Percentiles rank a stretch among this genome's conserved stretches.
Evolutionary conservation across 2,797 vertebrate genomes (phyloP).

Genomic region (Sebastes nivosus): DNA sequence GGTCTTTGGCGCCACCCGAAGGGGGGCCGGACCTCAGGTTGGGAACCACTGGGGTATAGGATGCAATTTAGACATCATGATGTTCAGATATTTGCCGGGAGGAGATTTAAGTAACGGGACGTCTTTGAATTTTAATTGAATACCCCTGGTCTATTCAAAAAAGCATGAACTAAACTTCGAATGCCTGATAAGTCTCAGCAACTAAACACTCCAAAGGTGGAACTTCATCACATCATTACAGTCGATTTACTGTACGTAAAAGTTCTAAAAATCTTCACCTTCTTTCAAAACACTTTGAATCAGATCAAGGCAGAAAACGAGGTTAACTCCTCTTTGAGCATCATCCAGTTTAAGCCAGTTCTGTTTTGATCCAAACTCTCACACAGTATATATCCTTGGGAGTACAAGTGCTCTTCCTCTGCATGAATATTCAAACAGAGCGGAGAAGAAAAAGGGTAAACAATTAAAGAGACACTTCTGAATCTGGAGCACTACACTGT

Average conservation of each 20-base stretch:
- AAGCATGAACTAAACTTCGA: neutral
- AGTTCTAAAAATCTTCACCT: constrained; percentile 45
- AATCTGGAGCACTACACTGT: constrained; percentile 55
- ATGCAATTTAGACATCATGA: neutral
- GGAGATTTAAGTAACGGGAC: neutral
- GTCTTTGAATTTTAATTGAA: neutral
- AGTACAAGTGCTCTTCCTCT: constrained; percentile 72
- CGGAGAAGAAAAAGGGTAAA: constrained; percentile 65
- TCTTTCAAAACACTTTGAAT: constrained; percentile 46
- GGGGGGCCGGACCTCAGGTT: too few relatives aligned
- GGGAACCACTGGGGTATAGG: too few relatives aligned
- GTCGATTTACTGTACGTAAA: constrained; percentile 16
- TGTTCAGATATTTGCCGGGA: neutral
- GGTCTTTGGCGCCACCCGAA: too few relatives aligned
- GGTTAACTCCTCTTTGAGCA: constrained; percentile 70
- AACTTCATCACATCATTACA: constrained; percentile 22
- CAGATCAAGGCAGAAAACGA: constrained; percentile 69
- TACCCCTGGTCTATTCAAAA: neutral
- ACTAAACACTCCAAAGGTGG: neutral
- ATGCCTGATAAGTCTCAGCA: neutral
- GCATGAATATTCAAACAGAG: constrained; percentile 76
- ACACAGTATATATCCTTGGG: constrained; percentile 77
- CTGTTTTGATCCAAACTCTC: constrained; percentile 70
- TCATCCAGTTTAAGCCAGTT: constrained; percentile 63
- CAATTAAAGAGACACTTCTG: constrained; percentile 67